phyloP scores from a whole-genome alignment of 2,888 invertebrate species.

The Carterocephalus palaemon region DNA sequence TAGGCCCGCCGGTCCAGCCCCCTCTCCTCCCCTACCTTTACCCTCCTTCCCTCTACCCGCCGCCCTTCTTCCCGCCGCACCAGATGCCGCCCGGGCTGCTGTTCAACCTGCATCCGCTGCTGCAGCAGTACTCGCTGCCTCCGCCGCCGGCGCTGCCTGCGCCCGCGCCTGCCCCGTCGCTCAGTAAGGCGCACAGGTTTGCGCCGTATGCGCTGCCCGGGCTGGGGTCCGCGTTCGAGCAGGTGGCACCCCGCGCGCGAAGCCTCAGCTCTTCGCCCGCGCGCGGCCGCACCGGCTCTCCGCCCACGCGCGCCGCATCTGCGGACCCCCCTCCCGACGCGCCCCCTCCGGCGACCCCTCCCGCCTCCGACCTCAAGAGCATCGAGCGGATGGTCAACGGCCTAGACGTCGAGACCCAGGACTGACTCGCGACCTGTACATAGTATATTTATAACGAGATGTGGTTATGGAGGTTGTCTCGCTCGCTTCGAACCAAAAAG shows the following conservation, averaged over 20 bases:
- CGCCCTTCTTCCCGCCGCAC: slow-evolving; percentile 85
- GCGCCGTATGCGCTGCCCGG: slow-evolving; percentile 93
- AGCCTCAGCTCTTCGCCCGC: slow-evolving; percentile 82
- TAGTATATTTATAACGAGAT: slow-evolving; percentile 73
- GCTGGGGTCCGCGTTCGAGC: slow-evolving; percentile 91
- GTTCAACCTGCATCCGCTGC: slow-evolving; percentile 92
- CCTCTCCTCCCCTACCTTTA: slow-evolving; percentile 96
- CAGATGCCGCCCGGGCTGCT: slow-evolving; percentile 90
- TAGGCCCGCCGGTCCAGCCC: slow-evolving; percentile 95
- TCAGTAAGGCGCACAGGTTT: slow-evolving; percentile 86
- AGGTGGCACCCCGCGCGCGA: slow-evolving; percentile 87
- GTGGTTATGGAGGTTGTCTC: too few species aligned
- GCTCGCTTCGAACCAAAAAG: slow-evolving; percentile 36
- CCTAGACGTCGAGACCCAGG: slow-evolving; percentile 88
- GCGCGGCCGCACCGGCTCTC: slow-evolving; percentile 57
- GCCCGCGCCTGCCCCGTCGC: slow-evolving; percentile 81
- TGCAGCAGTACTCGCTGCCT: slow-evolving; percentile 91
- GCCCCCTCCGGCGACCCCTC: slow-evolving; percentile 75
- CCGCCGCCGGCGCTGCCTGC: slow-evolving; percentile 81
- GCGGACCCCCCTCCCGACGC: slow-evolving; percentile 76
- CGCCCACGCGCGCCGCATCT: slow-evolving; percentile 73
- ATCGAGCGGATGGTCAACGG: slow-evolving; percentile 99
- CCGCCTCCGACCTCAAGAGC: slow-evolving; percentile 92
- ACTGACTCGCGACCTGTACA: slow-evolving; percentile 69
- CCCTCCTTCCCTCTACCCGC: slow-evolving; percentile 91